Evolutionary conservation across 2,113 vertebrate species (phyloP).

Genomic region (Eidolon helvum): DNA sequence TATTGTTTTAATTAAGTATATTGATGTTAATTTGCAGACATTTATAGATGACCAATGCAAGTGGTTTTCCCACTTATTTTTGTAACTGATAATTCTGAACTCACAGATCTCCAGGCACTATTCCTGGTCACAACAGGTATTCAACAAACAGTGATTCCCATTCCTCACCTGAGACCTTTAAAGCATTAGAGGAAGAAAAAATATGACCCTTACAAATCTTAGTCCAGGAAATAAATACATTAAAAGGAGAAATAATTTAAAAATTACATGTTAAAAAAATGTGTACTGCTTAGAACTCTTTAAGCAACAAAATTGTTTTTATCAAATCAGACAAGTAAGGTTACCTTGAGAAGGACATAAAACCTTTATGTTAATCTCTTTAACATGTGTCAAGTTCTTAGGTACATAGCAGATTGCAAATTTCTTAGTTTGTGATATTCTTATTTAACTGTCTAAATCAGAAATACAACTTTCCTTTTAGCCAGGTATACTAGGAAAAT

Average conservation of each 20-base stretch:
- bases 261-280: neutral
- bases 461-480: constrained; percentile 24
- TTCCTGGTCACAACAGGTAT: neutral
- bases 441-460: constrained; percentile 20
- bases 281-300: neutral
- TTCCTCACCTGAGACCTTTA: neutral
- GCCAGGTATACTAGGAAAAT: neutral
- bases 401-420: neutral
- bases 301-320: neutral
- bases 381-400: neutral
- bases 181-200: neutral
- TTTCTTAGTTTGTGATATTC: neutral
- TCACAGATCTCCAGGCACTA: neutral
- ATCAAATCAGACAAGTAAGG: neutral
- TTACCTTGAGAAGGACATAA: neutral
- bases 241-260: neutral
- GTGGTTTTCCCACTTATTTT: neutral
- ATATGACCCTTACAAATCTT: neutral
- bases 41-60: neutral
- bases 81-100: neutral
- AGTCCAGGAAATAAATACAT: neutral
- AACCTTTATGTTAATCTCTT: neutral
- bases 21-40: neutral
- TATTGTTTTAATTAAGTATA: neutral
- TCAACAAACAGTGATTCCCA: neutral